Percentiles rank a stretch among this genome's conserved stretches.
These are phyloP conservation scores for Drosophila sordidula DNA, from an alignment of 2,888 invertebrate species.

Conservation along the genomic window DNA sequence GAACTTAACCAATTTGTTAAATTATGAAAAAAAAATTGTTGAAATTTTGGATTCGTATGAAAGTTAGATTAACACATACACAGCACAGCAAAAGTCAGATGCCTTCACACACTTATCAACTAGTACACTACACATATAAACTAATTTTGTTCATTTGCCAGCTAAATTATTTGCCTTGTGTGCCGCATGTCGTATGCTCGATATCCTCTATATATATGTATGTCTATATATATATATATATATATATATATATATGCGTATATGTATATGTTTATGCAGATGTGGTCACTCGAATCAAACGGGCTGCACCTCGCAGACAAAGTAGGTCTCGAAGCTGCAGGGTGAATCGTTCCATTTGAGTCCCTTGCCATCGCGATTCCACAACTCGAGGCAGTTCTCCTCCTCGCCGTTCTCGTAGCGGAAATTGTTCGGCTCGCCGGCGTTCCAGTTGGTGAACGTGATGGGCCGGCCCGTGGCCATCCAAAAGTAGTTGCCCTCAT, in stretches of 20 bases:
- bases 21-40: constrained; percentile 21
- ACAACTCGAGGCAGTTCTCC: constrained; percentile 95
- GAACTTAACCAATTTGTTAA: constrained; percentile 39
- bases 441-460: constrained; percentile 97
- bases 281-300: constrained; percentile 48
- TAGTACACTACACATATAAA: constrained; percentile 47
- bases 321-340: constrained; percentile 96
- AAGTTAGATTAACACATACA: constrained; percentile 26
- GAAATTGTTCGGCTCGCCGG: constrained; percentile 97
- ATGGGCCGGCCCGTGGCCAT: constrained; percentile 95
- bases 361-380: constrained; percentile 96
- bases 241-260: constrained; percentile 16
- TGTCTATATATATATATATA: constrained; percentile 9
- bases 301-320: constrained; percentile 93
- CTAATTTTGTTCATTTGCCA: constrained; percentile 34
- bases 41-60: constrained; percentile 36
- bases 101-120: constrained; percentile 40
- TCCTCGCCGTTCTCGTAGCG: constrained; percentile 95
- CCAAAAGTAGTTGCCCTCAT: constrained; percentile 96
- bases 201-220: constrained; percentile 15
- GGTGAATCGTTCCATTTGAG: constrained; percentile 97
- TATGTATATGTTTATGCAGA: constrained; percentile 15
- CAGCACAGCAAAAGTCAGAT: constrained; percentile 40
- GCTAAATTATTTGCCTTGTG: constrained; percentile 27
- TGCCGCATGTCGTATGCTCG: constrained; percentile 37